A percentile compares a stretch with the other conserved stretches of the same genome.
Conservation (phyloP, 2,113 vertebrate species). For the Progne subis region DNA sequence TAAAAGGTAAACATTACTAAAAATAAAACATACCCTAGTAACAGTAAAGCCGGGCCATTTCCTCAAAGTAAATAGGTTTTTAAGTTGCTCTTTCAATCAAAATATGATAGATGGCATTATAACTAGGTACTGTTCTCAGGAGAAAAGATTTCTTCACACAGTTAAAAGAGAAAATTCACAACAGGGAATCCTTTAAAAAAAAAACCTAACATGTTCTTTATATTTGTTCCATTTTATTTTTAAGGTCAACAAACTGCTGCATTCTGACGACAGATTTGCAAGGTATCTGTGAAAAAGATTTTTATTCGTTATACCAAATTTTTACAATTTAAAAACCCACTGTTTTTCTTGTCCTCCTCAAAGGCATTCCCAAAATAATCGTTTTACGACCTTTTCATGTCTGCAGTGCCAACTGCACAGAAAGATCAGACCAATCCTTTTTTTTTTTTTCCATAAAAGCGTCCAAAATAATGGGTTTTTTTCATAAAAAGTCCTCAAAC, state of each 20-base stretch:
- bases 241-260: not conserved
- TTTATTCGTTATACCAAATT: not conserved
- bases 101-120: not conserved
- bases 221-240: not conserved
- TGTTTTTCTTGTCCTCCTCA: not conserved
- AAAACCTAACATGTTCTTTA: not conserved
- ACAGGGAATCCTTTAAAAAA: not conserved
- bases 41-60: not conserved
- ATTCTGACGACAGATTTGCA: not conserved
- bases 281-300: not conserved
- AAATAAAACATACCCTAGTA: not conserved
- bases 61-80: not conserved
- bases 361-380: not conserved
- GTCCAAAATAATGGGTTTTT: not conserved
- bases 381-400: not conserved
- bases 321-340: rapidly evolving
- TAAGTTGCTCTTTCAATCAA: not conserved
- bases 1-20: not conserved
- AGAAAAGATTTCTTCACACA: not conserved
- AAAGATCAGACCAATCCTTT: not conserved
- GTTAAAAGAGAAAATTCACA: not conserved
- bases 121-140: not conserved
- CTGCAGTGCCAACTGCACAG: not conserved
- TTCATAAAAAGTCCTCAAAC: not conserved
- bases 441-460: not conserved